These are phyloP conservation scores for Watersipora subatra DNA, from an alignment of 1,140 invertebrate genomes.

Conservation along the genomic window DNA sequence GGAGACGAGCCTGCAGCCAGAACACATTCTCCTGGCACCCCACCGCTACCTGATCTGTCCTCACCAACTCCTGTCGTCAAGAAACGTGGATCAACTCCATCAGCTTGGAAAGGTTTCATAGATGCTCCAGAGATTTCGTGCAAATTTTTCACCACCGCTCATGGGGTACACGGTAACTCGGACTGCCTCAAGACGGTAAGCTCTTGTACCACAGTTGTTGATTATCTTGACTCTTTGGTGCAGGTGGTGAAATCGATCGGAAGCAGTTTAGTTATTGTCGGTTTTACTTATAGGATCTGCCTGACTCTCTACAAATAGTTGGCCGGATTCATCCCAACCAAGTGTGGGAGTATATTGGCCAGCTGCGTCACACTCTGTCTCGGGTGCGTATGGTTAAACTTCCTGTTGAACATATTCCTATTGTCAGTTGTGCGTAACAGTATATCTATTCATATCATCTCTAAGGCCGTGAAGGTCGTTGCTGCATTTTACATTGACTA, in stretches of 20 bases:
- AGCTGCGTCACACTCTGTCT: conserved; percentile 65
- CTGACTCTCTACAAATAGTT: conserved; percentile 68
- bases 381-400: conserved; percentile 17
- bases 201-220: not conserved
- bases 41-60: not conserved
- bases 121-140: conserved; percentile 78
- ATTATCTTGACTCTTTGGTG: too few relatives aligned
- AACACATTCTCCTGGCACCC: not conserved
- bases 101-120: conserved; percentile 67
- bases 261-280: too few relatives aligned
- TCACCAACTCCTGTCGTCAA: not conserved
- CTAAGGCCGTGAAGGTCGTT: too few relatives aligned
- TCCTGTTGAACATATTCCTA: too few relatives aligned
- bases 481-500: too few relatives aligned
- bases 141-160: conserved; percentile 70
- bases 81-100: not conserved
- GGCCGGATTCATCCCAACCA: conserved; percentile 77
- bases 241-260: too few relatives aligned
- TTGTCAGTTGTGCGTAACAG: too few relatives aligned
- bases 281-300: conserved; percentile 55
- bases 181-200: conserved; percentile 9
- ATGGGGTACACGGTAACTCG: conserved; percentile 49
- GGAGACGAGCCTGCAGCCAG: not conserved
- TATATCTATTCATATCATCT: too few relatives aligned
- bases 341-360: conserved; percentile 83